Conservation (phyloP, 1,140 invertebrate genomes). For the Zaprionus vittiger region DNA sequence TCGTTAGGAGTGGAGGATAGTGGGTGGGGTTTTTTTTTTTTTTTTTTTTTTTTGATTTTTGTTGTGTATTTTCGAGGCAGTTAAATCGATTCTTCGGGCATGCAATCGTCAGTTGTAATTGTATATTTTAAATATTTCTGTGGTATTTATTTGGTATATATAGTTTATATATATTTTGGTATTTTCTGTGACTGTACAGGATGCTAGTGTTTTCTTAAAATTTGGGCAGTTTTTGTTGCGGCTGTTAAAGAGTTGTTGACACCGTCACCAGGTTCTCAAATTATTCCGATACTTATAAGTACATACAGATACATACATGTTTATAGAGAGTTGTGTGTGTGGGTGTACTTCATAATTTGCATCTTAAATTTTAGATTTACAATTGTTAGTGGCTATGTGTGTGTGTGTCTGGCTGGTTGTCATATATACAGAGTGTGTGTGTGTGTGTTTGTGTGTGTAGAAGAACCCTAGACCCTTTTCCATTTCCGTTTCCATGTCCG, state of each 20-base stretch:
- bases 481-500: slow-evolving; percentile 16
- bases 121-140: slow-evolving; percentile 3
- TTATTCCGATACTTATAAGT: slow-evolving; percentile 38
- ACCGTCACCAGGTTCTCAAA: slow-evolving; percentile 38
- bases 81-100: slow-evolving; percentile 23
- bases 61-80: slow-evolving; percentile 23
- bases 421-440: slow-evolving; percentile 47
- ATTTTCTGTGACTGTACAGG: slow-evolving; percentile 40
- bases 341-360: slow-evolving; percentile 24
- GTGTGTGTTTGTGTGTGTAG: slow-evolving; percentile 25
- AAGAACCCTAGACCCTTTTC: slow-evolving; percentile 32
- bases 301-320: slow-evolving; percentile 37
- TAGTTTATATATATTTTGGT: slow-evolving; percentile 20
- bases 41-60: not conserved
- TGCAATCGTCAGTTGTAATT: slow-evolving; percentile 1
- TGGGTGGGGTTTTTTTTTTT: not conserved
- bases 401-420: slow-evolving; percentile 34
- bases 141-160: slow-evolving; percentile 8
- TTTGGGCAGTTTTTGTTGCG: slow-evolving; percentile 32
- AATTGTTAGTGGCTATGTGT: slow-evolving; percentile 47
- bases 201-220: slow-evolving; percentile 12
- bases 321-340: slow-evolving; percentile 15
- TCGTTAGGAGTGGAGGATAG: not conserved
- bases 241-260: slow-evolving; percentile 29
- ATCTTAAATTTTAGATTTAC: slow-evolving; percentile 35